A percentile compares a stretch with the other conserved stretches of the same genome.
Conservation (phyloP, 2,888 invertebrate genomes). For the Vandiemenella viatica region DNA sequence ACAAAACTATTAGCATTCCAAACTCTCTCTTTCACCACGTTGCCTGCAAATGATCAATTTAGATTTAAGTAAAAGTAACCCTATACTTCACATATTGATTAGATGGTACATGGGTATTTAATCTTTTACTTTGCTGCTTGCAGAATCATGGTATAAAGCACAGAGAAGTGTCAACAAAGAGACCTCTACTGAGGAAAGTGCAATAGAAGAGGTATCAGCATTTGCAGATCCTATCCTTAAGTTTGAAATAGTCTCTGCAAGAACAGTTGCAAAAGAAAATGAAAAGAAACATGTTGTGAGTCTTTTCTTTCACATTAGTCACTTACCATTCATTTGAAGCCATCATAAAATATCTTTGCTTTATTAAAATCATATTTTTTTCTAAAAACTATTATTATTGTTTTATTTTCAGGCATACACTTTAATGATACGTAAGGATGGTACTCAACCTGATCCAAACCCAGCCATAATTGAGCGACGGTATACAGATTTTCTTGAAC, state of each 20-base stretch:
- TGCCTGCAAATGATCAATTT: no score
- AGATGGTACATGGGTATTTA: not conserved
- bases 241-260: slow-evolving; percentile 53
- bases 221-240: slow-evolving; percentile 24
- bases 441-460: slow-evolving; percentile 39
- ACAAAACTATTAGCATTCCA: no score
- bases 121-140: no score
- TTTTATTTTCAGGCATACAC: slow-evolving; percentile 39
- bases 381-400: no score
- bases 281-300: slow-evolving; percentile 50
- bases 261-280: slow-evolving; percentile 42
- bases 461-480: slow-evolving; percentile 51
- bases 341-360: no score
- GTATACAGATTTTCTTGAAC: slow-evolving; percentile 53
- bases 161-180: slow-evolving; percentile 4
- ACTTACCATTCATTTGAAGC: no score
- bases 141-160: slow-evolving; percentile 14
- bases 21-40: no score
- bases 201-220: not conserved
- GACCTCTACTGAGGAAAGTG: not conserved
- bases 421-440: slow-evolving; percentile 44
- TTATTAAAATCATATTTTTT: no score
- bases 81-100: not conserved
- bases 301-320: no score
- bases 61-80: no score